Conservation (phyloP, 2,113 vertebrate genomes). For the Morone chrysops region DNA sequence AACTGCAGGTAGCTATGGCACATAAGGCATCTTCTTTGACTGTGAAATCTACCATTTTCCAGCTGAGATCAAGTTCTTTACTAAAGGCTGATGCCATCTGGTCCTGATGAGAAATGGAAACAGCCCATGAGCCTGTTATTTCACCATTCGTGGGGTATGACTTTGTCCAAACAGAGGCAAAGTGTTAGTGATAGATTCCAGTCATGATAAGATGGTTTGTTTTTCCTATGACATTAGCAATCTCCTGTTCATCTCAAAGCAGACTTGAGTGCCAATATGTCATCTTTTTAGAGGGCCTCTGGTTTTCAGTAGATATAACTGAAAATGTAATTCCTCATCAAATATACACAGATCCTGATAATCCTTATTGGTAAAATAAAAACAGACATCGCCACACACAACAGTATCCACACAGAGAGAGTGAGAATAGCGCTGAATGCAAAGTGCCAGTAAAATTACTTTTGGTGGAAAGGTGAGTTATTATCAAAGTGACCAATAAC, state of each 20-base stretch:
- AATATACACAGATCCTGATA: conserved; percentile 11
- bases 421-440: not conserved
- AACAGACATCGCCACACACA: not conserved
- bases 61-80: conserved; percentile 70
- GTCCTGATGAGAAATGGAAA: conserved; percentile 77
- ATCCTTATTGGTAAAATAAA: not conserved
- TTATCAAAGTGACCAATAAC: not conserved
- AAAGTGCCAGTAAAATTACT: not conserved
- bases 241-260: conserved; percentile 51
- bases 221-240: conserved; percentile 61
- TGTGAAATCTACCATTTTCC: conserved; percentile 74
- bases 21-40: conserved; percentile 32
- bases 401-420: not conserved
- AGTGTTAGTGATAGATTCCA: conserved; percentile 68
- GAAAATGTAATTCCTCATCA: conserved; percentile 20
- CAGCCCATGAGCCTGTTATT: conserved; percentile 22
- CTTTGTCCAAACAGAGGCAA: conserved; percentile 67
- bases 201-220: conserved; percentile 55
- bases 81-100: conserved; percentile 76
- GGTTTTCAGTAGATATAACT: not conserved
- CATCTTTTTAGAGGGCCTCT: conserved; percentile 9
- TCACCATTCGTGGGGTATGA: conserved; percentile 27
- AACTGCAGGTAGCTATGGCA: conserved; percentile 61
- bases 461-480: not conserved
- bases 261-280: conserved; percentile 18